These are phyloP conservation scores for Sarcophaga subvicina DNA, from an alignment of 2,888 invertebrate species.

Conservation along the genomic window DNA sequence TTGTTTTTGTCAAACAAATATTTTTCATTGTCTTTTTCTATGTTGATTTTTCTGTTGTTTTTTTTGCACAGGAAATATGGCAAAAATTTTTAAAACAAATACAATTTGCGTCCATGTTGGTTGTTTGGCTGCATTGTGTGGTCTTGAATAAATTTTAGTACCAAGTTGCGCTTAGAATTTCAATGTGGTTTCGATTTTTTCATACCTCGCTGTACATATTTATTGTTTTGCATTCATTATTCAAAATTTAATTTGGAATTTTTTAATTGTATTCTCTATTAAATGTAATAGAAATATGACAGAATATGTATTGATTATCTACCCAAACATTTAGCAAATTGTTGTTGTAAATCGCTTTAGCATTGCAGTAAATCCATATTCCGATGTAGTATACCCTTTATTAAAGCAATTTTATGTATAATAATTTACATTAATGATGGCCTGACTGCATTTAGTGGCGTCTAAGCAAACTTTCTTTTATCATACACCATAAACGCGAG, in stretches of 20 bases:
- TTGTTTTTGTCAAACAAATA: not conserved
- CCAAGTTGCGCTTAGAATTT: conserved; percentile 36
- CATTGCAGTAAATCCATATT: too few relatives aligned
- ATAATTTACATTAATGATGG: too few relatives aligned
- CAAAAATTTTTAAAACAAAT: conserved; percentile 1
- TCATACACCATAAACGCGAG: too few relatives aligned
- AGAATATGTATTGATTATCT: too few relatives aligned
- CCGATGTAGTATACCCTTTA: too few relatives aligned
- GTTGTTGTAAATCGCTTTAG: too few relatives aligned
- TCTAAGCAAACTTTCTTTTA: too few relatives aligned
- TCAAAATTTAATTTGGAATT: not conserved
- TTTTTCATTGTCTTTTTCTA: not conserved
- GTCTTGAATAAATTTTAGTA: conserved; percentile 47
- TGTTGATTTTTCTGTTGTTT: not conserved
- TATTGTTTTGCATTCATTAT: not conserved
- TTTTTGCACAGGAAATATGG: conserved; percentile 48
- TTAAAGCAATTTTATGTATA: too few relatives aligned
- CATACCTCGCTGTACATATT: not conserved
- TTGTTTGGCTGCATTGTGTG: conserved; percentile 32
- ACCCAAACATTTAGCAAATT: too few relatives aligned
- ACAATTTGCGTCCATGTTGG: not conserved
- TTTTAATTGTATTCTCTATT: too few relatives aligned
- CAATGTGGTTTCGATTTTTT: conserved; percentile 15
- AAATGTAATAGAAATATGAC: too few relatives aligned
- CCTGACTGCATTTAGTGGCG: too few relatives aligned